Base-by-base conservation (phyloP, 2,797 vertebrate species). In the Thalassophryne amazonica region DNA sequence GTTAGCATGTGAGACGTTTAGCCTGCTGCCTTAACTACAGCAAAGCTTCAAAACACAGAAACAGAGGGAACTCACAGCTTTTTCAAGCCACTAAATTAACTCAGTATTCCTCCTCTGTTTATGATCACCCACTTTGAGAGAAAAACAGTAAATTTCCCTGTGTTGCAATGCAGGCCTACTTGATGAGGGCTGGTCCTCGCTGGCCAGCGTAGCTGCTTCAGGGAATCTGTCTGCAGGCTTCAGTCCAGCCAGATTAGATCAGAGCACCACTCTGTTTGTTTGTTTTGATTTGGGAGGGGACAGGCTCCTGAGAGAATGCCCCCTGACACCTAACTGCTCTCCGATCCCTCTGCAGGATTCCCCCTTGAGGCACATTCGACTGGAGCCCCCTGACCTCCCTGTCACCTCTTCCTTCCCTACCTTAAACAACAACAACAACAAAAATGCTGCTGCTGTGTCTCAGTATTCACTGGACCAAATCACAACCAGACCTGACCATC, bases 201-300 rank as follows among this genome's bases (percentile, higher is more conserved):
- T 12, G 10, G 14, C 9, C 25, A 30, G 25, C 21, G 55, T 59
- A 58, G 68, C 69, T 49, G 76, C 77, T 80, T 16, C 24, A 34
- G 73, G 77, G 65, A 4, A 10, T 58, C 48, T 56, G 74, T 73
- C 78, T 72, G 30, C 69, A 72, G 66, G 61, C 51, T 82, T 83
- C 63, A 58, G 63, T 50, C 50, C 37, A 47, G 40, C 42, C 38
- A 80, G 80, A 84, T 87, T 83, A 83, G 75, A 89, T 87, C 80
- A 89, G 83, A 87, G 70, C 50, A 77, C 70, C 70, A 67, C 69
- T 80, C 68, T 88, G 84, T 88, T 87, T 90, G 85, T 88, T 91
- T 91, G 86, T 89, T 88, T 87, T 89, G 61, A 75, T 84, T 78
- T 80, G 75, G 82, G 80, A 78, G 81, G 73, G 80, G 72, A 43